phyloP scores from a whole-genome alignment of 1,140 invertebrate genomes.

The Hylyphantes graminicola region DNA sequence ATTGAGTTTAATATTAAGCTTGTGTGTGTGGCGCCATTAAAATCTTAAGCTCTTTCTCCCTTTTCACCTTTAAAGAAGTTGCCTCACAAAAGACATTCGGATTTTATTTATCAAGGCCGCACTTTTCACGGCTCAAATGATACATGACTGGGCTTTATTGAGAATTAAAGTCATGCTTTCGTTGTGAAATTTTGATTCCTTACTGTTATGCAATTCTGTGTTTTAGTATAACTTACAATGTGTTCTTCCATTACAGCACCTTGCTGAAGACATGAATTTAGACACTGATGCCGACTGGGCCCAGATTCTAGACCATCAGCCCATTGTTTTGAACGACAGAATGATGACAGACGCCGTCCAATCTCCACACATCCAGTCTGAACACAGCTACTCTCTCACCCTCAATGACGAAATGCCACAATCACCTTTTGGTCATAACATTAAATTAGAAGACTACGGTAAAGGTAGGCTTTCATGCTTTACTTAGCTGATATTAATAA shows the following conservation, averaged over 20 bases:
- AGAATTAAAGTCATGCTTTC: neutral
- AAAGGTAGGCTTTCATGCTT: slow-evolving; percentile 52
- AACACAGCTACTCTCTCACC: slow-evolving; percentile 75
- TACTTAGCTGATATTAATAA: too few species aligned
- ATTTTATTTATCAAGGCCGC: too few species aligned
- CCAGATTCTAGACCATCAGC: slow-evolving; percentile 68
- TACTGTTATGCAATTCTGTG: neutral
- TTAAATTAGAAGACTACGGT: slow-evolving; percentile 61
- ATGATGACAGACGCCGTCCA: slow-evolving; percentile 89
- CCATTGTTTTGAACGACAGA: slow-evolving; percentile 84
- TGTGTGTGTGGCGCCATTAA: too few species aligned
- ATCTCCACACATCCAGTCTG: slow-evolving; percentile 81
- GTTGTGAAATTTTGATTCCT: neutral
- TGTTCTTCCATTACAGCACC: slow-evolving; percentile 41
- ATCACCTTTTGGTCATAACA: slow-evolving; percentile 62
- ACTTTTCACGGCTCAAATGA: neutral
- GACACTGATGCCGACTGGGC: slow-evolving; percentile 67
- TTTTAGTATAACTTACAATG: neutral
- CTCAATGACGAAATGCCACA: slow-evolving; percentile 63
- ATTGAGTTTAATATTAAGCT: too few species aligned
- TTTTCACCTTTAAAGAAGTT: too few species aligned
- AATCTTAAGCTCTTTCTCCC: too few species aligned
- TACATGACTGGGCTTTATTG: neutral
- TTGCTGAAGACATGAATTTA: slow-evolving; percentile 64
- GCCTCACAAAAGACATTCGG: too few species aligned